Evolutionary conservation across 2,888 invertebrate genomes (phyloP), one percentile per base, ranked within the genome.

Genomic region (Apoda limacodes): DNA sequence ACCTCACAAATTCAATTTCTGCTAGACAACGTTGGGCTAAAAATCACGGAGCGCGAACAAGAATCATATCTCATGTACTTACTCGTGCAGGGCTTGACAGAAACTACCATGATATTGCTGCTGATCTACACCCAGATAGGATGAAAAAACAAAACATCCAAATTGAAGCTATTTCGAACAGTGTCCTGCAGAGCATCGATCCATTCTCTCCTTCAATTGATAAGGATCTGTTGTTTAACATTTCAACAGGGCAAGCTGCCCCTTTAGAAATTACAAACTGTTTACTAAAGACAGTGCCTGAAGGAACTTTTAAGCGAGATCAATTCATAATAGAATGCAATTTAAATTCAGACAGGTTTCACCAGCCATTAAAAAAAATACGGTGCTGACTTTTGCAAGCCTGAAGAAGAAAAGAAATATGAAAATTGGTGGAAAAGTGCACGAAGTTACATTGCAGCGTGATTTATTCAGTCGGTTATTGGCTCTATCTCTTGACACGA

Each of bases 1-100:
- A 36, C 37, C 24, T 46, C 13, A 47, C 34, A 9, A 48, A 52
- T 30, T 47, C 50, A 23, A 46, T 48, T 21, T 37, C 37, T 22
- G 49, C 49, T 28, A 45, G 54, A 7, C 52, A 52, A 43, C 35
- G 54, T 22, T 56, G 30, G 32, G n/a, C 13, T 22, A 11, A 13
- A 9, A 19, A 24, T 23, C 28, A 28, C 24, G 23, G 9, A 19
- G 7, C 28, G 12, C 17, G 26, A 22, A 19, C 26, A 13, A 17
- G 12, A 19, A 30, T 30, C 15, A 32, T 34, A 19, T 23, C 22
- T 30, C 27, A 19, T 15, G 22, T 21, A 30, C 5, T 23, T 5
- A 11, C 15, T 12, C 23, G 23, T 20, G 9, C 20, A 13, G 22
- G 12, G 7, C 12, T 34, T 22, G n/a, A n/a, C n/a, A 15, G 20